Percentiles rank a stretch among this genome's conserved stretches.
Conservation (phyloP, 35 echinoderm and acorn worm genomes). For the Ophioderma brevispina region DNA sequence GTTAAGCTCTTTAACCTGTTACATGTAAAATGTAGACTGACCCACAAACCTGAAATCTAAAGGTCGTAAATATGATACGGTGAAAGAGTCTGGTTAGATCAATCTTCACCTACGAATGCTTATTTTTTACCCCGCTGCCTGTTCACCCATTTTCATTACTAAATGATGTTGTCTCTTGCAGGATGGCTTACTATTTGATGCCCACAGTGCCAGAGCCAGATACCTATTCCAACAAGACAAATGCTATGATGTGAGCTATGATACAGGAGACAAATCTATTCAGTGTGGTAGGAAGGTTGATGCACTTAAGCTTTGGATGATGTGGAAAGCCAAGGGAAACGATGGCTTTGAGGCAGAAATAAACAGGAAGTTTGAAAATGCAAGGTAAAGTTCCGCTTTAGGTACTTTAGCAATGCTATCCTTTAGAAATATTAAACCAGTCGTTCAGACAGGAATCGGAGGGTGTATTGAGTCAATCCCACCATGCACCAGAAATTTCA, state of each 20-base stretch:
- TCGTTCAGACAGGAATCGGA: no score
- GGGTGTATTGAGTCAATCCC: no score
- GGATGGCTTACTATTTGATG: conserved; percentile 46
- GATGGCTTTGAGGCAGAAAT: conserved; percentile 67
- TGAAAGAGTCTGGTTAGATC: no score
- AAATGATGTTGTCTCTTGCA: not conserved
- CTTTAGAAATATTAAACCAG: not conserved
- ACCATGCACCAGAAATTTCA: not conserved
- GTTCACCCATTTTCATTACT: no score
- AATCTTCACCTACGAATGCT: no score
- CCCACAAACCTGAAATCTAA: no score
- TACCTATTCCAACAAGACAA: conserved; percentile 97
- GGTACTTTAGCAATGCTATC: not conserved
- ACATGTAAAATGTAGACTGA: no score
- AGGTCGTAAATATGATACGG: no score
- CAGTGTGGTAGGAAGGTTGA: conserved; percentile 89
- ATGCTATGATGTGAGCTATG: conserved; percentile 80
- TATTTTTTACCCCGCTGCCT: no score
- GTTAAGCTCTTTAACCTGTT: no score
- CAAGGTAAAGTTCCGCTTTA: conserved; percentile 32
- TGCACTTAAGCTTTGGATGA: conserved; percentile 87
- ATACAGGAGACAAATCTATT: conserved; percentile 92
- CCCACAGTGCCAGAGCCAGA: conserved; percentile 69
- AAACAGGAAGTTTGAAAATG: conserved; percentile 59
- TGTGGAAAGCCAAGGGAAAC: conserved; percentile 94